Conservation (phyloP, 2,113 vertebrate genomes). For the Tinamus guttatus region DNA sequence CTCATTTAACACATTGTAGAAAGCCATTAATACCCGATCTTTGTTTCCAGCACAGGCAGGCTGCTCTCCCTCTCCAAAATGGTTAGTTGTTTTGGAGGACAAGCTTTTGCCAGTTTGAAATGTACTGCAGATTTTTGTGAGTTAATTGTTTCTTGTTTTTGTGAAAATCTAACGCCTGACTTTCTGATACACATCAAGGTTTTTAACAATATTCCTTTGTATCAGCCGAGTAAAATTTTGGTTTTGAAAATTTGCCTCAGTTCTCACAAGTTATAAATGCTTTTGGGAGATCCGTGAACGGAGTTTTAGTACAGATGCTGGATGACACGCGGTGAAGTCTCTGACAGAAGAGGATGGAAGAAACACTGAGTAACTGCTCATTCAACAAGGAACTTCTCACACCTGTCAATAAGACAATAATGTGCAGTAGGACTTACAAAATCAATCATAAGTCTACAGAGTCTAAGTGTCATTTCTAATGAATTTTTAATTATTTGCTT, state of each 20-base stretch:
- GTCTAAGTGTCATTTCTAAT: not conserved
- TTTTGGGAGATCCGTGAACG: not conserved
- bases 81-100: not conserved
- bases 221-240: not conserved
- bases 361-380: not conserved
- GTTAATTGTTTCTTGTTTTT: not conserved
- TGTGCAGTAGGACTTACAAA: not conserved
- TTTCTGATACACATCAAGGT: not conserved
- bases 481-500: not conserved
- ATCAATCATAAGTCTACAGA: too few species aligned
- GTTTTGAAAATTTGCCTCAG: not conserved
- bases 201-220: not conserved
- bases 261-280: not conserved
- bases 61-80: not conserved
- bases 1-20: not conserved
- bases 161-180: not conserved
- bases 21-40: not conserved
- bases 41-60: not conserved
- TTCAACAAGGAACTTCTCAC: fast-evolving
- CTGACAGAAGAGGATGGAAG: not conserved
- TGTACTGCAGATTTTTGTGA: fast-evolving
- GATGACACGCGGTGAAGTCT: not conserved
- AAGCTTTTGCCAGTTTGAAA: not conserved
- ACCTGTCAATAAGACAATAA: not conserved
- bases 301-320: not conserved